Evolutionary conservation across 2,797 vertebrate genomes (phyloP), one percentile per base, ranked within the genome.

Genomic region (Masticophis lateralis): DNA sequence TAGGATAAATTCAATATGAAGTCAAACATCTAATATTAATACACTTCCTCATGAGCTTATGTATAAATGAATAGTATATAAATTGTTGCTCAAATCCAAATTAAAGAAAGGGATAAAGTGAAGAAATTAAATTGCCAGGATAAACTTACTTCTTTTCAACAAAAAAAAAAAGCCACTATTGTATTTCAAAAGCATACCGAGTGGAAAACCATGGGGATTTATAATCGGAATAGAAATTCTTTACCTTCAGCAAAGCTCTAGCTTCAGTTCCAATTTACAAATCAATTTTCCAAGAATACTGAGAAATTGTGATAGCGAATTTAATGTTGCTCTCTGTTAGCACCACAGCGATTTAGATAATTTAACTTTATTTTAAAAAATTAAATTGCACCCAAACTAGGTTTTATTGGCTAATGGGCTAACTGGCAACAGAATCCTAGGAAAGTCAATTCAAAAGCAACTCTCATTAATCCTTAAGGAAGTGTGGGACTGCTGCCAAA

Each of bases 161-260:
- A 69, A 53, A 1, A 51, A 51, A 93, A 88, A 4, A 66, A 22
- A 32, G 13, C 66, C 37, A 74, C 14, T 74, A 37, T 32, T 32
- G 16, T 74, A 74, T 37, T 37, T 74, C 14, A 37, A 74, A 25
- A 79, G 89, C 8, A 1, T 7, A 87, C 57, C 60, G 22, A 86
- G 88, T 43, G 7, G 6, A 22, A 55, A 86, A 7, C 3, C 28
- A 91, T 16, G 13, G 1, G 43, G 43, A 28, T 43, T 7, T 83
- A 47, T 83, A 61, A 74, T 28, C 37, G 0, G 16, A 59, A 57
- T n/a, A 94, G 55, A 28, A 91, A 13, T 83, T 66, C 4, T 79
- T 14, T 22, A 61, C 74, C 86, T 95, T 95, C 5, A 61, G 93
- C 87, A 95, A 91, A 93, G 47, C 1, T 11, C 43, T 55, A 14